These are phyloP conservation scores for Malurus alboscapulatus DNA, from an alignment of 2,113 vertebrate genomes.

Conservation along the genomic window DNA sequence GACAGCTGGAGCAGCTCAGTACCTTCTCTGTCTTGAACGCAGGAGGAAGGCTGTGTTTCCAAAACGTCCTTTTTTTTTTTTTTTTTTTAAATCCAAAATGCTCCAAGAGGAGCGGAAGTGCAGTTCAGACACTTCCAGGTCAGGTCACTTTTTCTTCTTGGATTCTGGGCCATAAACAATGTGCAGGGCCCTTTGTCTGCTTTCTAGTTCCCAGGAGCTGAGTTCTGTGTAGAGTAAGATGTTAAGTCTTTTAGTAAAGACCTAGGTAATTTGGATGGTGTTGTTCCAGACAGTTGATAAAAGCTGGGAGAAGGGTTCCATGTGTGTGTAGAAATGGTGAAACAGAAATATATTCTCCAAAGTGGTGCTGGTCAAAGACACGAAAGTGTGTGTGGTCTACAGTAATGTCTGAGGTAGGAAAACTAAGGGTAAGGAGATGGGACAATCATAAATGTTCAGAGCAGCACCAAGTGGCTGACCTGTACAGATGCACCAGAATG, in stretches of 20 bases:
- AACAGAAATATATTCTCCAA: neutral
- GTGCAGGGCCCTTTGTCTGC: neutral
- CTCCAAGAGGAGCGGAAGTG: neutral
- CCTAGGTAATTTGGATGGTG: neutral
- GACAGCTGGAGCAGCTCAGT: neutral
- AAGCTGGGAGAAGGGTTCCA: neutral
- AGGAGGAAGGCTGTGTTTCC: neutral
- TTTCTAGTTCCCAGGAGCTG: neutral
- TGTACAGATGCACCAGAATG: neutral
- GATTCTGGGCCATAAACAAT: neutral
- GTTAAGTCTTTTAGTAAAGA: neutral
- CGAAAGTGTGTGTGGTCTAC: neutral
- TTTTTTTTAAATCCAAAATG: neutral
- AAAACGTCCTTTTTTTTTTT: accelerated
- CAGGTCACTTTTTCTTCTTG: neutral
- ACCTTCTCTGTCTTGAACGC: neutral
- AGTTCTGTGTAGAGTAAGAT: neutral
- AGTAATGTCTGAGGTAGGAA: neutral
- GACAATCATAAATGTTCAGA: neutral
- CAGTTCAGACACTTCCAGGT: neutral
- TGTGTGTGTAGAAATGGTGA: neutral
- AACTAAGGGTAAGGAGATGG: neutral
- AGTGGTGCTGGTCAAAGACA: neutral
- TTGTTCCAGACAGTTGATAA: neutral
- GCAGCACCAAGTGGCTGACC: neutral